These are phyloP conservation scores for Aleiodes alternator DNA, from an alignment of 2,888 invertebrate species.

Conservation along the genomic window DNA sequence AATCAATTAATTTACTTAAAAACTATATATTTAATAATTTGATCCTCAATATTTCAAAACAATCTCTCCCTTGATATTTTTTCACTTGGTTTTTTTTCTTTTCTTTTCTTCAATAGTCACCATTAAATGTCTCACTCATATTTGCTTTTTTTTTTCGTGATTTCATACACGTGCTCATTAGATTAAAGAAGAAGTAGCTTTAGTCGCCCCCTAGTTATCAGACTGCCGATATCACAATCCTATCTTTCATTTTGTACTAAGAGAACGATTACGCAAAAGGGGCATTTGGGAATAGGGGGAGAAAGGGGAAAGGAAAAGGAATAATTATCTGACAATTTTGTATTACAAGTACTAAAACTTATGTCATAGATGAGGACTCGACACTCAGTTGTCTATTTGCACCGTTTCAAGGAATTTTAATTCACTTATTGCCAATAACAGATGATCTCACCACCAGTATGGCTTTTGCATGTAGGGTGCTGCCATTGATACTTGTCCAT, in stretches of 20 bases:
- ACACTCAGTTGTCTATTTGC: constrained; percentile 11
- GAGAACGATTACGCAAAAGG: constrained; percentile 15
- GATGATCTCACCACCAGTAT: constrained; percentile 78
- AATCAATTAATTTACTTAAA: constrained; percentile 22
- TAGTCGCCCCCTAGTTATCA: constrained; percentile 20
- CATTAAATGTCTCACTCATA: background rate
- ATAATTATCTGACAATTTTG: constrained; percentile 20
- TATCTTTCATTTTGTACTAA: constrained; percentile 7
- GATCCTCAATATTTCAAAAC: background rate
- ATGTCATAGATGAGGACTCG: constrained; percentile 22
- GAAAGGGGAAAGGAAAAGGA: background rate
- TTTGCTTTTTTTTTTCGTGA: constrained; percentile 14
- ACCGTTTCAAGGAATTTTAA: constrained; percentile 10
- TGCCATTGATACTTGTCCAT: constrained; percentile 70
- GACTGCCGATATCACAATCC: constrained; percentile 22
- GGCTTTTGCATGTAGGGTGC: constrained; percentile 71
- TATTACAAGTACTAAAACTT: constrained; percentile 31
- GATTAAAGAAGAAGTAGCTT: constrained; percentile 5
- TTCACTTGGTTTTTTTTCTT: constrained; percentile 21
- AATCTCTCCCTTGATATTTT: constrained; percentile 22
- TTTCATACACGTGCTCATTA: constrained; percentile 17
- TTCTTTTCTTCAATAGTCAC: no score
- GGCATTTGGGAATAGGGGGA: background rate
- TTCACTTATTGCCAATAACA: background rate
- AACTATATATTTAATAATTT: constrained; percentile 9